phyloP scores from a whole-genome alignment of 2,888 invertebrate species.

The Amiota mariae region DNA sequence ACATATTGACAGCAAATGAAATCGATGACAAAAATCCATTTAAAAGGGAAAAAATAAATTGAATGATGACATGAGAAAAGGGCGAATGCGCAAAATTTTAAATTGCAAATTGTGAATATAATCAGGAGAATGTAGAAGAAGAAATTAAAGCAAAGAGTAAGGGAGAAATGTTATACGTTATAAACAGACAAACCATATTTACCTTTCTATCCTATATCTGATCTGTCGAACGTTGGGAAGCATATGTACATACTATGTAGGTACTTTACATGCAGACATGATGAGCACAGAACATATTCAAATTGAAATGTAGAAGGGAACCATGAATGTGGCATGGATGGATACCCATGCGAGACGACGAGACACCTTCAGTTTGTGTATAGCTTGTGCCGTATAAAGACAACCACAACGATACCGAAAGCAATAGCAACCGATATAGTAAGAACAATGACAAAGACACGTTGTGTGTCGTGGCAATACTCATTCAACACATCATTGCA shows the following conservation, averaged over 20 bases:
- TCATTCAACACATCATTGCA: background rate
- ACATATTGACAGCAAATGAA: background rate
- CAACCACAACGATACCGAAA: too few relatives aligned
- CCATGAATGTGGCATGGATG: background rate
- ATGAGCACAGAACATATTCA: constrained; percentile 5
- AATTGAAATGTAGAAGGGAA: background rate
- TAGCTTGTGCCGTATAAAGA: too few relatives aligned
- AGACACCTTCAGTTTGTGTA: background rate
- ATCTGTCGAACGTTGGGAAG: too few relatives aligned
- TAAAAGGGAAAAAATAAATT: background rate
- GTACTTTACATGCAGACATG: too few relatives aligned
- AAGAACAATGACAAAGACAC: background rate
- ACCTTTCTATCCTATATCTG: too few relatives aligned
- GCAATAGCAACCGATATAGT: background rate
- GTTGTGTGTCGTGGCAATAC: background rate
- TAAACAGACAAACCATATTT: too few relatives aligned
- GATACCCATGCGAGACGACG: background rate
- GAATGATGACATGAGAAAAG: background rate
- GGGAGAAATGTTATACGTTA: too few relatives aligned
- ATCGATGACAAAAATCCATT: background rate
- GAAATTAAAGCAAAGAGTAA: background rate
- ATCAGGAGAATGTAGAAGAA: background rate
- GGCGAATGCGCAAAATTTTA: constrained; percentile 18
- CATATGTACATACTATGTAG: too few relatives aligned
- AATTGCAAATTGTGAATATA: constrained; percentile 27